Evolutionary conservation across 2,113 vertebrate species (phyloP).

Genomic region (Emydura subglobosa): DNA sequence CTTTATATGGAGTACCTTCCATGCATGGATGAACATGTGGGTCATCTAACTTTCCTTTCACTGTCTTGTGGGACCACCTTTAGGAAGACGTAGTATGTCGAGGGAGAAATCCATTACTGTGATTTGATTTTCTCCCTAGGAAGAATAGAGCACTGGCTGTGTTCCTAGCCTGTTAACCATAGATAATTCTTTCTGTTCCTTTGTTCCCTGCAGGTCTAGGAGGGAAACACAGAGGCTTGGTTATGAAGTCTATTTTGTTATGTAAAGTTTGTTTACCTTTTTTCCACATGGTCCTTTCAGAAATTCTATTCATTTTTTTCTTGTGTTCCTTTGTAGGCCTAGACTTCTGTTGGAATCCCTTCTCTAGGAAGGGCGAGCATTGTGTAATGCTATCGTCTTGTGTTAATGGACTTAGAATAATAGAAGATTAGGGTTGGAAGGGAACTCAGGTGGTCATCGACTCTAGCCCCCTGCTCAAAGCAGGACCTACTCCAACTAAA

Average conservation of each 20-base stretch:
- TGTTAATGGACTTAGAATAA: constrained; percentile 1
- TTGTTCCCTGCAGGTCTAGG: not conserved
- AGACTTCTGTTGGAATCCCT: not conserved
- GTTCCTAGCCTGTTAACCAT: not conserved
- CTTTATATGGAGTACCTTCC: not conserved
- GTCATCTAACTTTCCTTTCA: not conserved
- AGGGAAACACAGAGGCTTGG: not conserved
- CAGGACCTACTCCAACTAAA: too few relatives aligned
- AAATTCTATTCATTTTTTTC: not conserved
- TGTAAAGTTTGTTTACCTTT: not conserved
- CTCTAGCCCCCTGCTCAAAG: too few relatives aligned
- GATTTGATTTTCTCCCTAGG: not conserved
- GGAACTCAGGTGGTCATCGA: too few relatives aligned
- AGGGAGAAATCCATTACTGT: not conserved
- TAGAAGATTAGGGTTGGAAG: too few relatives aligned
- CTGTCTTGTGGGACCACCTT: not conserved
- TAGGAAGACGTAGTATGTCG: not conserved
- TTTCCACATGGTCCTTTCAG: not conserved
- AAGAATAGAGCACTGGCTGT: not conserved
- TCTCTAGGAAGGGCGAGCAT: not conserved
- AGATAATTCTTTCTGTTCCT: not conserved
- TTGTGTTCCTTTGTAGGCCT: not conserved
- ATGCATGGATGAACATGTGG: not conserved
- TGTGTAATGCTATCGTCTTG: not conserved
- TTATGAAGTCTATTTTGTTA: not conserved